Conservation (phyloP, 1,140 invertebrate genomes). For the Agrilus planipennis region DNA sequence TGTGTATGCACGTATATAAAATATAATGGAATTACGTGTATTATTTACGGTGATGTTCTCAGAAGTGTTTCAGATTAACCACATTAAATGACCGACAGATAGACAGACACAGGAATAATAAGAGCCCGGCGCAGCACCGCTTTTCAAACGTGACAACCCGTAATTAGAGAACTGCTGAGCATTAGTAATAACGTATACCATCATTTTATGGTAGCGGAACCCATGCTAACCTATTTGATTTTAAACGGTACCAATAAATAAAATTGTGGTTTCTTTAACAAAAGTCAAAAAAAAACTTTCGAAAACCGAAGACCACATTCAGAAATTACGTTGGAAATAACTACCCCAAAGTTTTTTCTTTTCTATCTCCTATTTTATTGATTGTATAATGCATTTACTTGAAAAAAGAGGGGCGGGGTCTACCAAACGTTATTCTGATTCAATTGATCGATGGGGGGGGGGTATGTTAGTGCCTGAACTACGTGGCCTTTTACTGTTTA, state of each 20-base stretch:
- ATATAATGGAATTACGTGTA: too few relatives aligned
- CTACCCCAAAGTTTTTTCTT: constrained; percentile 1
- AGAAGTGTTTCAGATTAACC: constrained; percentile 10
- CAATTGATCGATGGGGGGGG: too few relatives aligned
- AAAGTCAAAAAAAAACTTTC: constrained; percentile 7
- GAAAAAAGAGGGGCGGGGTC: too few relatives aligned
- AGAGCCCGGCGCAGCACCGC: constrained; percentile 15
- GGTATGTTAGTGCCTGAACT: too few relatives aligned
- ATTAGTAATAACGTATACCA: constrained; percentile 17
- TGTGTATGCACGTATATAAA: too few relatives aligned
- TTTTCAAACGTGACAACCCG: constrained; percentile 23
- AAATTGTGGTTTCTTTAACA: constrained; percentile 4
- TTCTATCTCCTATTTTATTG: constrained; percentile 5
- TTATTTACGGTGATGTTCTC: constrained; percentile 19
- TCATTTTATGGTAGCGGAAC: constrained; percentile 12
- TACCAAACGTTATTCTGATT: too few relatives aligned
- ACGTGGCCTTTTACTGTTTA: too few relatives aligned
- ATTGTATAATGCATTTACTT: constrained; percentile 8
- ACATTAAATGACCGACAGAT: constrained; percentile 16
- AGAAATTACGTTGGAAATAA: background rate
- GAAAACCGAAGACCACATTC: too few relatives aligned
- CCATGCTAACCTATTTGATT: constrained; percentile 7
- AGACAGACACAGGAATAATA: constrained; percentile 19
- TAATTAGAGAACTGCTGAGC: constrained; percentile 23
- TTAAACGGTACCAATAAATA: constrained; percentile 2